A percentile compares a stretch with the other conserved stretches of the same genome.
Evolutionary conservation across 2,113 vertebrate species (phyloP).

Genomic region (Muscicapa adusta): DNA sequence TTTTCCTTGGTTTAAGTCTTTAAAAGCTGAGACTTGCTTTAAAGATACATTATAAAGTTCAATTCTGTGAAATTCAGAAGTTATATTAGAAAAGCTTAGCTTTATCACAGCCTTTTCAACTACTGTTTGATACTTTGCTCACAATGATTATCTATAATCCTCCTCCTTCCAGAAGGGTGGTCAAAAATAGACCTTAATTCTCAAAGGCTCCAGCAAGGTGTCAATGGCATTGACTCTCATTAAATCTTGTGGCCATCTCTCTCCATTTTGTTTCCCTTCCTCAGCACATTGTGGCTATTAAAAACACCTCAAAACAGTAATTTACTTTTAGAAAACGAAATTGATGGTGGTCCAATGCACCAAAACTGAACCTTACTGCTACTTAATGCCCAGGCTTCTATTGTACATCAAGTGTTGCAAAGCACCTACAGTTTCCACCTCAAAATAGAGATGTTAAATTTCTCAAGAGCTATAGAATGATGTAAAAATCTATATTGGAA

Average conservation of each 20-base stretch:
- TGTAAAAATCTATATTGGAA: not conserved
- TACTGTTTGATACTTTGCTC: not conserved
- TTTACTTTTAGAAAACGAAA: not conserved
- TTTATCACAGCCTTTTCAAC: not conserved
- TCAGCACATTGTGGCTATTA: not conserved
- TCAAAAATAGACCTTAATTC: not conserved
- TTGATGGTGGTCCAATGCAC: no score
- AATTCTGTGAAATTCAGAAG: not conserved
- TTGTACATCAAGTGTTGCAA: not conserved
- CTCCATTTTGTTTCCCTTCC: not conserved
- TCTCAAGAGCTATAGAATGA: not conserved
- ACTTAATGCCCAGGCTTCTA: not conserved
- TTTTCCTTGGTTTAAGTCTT: not conserved
- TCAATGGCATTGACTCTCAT: not conserved
- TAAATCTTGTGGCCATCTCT: not conserved
- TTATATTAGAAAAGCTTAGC: not conserved
- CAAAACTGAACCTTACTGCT: not conserved
- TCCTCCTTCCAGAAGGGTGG: not conserved
- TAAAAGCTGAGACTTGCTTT: not conserved
- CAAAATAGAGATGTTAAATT: not conserved
- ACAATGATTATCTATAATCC: not conserved
- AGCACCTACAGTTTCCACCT: not conserved
- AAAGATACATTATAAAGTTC: not conserved
- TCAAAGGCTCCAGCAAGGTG: not conserved
- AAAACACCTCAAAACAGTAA: not conserved